These are phyloP conservation scores for Sisyra nigra DNA, from an alignment of 2,888 invertebrate genomes.

Conservation along the genomic window DNA sequence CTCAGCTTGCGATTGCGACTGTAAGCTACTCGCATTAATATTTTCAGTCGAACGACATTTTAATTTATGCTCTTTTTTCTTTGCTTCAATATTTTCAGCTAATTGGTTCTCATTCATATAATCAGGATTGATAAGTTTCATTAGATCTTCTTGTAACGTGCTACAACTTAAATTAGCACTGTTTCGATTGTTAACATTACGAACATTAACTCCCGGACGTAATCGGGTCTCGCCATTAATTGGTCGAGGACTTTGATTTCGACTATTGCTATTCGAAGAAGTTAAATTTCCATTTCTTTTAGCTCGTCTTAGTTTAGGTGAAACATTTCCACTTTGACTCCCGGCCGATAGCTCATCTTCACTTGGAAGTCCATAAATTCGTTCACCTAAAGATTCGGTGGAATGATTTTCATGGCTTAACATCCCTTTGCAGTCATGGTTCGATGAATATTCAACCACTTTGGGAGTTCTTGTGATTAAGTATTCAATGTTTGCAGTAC, in stretches of 20 bases:
- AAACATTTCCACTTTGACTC: slow-evolving; percentile 31
- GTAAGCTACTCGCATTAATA: slow-evolving; percentile 9
- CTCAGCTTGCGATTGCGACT: slow-evolving; percentile 28
- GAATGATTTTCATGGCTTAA: slow-evolving; percentile 28
- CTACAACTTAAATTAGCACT: slow-evolving; percentile 41
- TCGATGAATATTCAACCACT: slow-evolving; percentile 12
- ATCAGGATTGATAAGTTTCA: slow-evolving; percentile 75
- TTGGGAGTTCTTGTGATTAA: slow-evolving; percentile 23
- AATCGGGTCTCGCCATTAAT: slow-evolving; percentile 39
- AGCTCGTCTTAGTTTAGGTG: slow-evolving; percentile 31
- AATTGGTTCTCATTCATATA: slow-evolving; percentile 28
- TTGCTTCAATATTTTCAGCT: slow-evolving; percentile 10
- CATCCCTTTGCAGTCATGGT: neutral
- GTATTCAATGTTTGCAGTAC: slow-evolving; percentile 32
- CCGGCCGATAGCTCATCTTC: slow-evolving; percentile 42
- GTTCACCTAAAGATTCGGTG: slow-evolving; percentile 34
- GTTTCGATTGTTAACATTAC: slow-evolving; percentile 35
- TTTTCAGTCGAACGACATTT: slow-evolving; percentile 2
- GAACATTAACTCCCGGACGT: slow-evolving; percentile 29
- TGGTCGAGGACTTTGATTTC: slow-evolving; percentile 44
- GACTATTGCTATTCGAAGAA: slow-evolving; percentile 29
- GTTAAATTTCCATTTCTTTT: slow-evolving; percentile 29
- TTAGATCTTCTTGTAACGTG: slow-evolving; percentile 67
- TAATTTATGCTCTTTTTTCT: slow-evolving; percentile 3
- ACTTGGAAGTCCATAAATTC: slow-evolving; percentile 23